Conservation (phyloP, 2,797 vertebrate species). For the Limosa lapponica region DNA sequence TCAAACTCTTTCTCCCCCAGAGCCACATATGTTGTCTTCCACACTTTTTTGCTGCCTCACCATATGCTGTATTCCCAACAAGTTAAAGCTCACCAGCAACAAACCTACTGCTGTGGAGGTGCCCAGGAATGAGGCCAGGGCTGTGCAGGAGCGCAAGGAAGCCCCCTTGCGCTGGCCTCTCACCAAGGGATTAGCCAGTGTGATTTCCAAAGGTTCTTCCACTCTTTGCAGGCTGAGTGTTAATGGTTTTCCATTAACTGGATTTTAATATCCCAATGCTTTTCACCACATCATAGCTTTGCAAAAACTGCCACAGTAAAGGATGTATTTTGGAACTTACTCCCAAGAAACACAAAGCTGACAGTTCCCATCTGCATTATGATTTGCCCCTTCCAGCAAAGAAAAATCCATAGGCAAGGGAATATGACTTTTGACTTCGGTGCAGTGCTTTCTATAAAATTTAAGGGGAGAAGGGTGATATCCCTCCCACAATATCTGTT, state of each 20-base stretch:
- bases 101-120: not conserved
- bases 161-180: not conserved
- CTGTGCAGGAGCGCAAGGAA: not conserved
- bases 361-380: slow-evolving; percentile 1
- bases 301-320: not conserved
- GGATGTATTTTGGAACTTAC: slow-evolving; percentile 1
- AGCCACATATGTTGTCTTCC: not conserved
- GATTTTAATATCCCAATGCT: not conserved
- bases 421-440: not conserved
- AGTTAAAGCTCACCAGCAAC: not conserved
- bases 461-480: not conserved
- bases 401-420: slow-evolving; percentile 25
- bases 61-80: not conserved
- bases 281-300: not conserved
- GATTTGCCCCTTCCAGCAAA: slow-evolving; percentile 4
- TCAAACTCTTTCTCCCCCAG: not conserved
- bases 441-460: not conserved
- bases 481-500: not conserved
- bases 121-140: not conserved
- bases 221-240: not conserved
- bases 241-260: not conserved
- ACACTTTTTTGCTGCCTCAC: not conserved
- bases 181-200: not conserved
- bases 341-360: slow-evolving; percentile 24
- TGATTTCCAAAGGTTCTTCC: not conserved